These are phyloP conservation scores for Phalacrocorax carbo DNA, from an alignment of 2,113 vertebrate genomes.

Conservation along the genomic window DNA sequence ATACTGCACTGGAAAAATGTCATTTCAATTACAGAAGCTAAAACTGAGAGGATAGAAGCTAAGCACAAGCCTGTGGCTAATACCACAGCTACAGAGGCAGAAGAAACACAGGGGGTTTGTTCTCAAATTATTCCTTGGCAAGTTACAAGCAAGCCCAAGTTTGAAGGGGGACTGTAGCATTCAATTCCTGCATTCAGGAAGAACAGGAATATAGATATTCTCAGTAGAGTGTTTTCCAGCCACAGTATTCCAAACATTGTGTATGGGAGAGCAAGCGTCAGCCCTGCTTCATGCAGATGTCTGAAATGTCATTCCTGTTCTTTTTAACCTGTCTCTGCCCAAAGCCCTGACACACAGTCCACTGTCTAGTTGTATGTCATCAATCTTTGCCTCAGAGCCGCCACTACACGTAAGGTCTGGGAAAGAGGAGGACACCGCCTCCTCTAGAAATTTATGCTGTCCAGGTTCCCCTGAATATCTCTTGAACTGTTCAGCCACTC, in stretches of 20 bases:
- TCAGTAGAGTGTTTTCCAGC: not conserved
- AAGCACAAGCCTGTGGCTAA: not conserved
- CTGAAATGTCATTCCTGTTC: not conserved
- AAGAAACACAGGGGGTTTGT: not conserved
- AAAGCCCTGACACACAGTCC: not conserved
- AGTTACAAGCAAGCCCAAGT: not conserved
- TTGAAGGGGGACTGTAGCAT: not conserved
- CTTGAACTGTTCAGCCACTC: not conserved
- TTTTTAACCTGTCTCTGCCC: not conserved
- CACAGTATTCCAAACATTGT: not conserved
- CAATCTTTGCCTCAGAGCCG: not conserved
- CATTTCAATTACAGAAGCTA: not conserved
- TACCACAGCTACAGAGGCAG: not conserved
- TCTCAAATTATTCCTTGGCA: not conserved
- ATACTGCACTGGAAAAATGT: not conserved
- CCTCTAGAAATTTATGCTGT: not conserved
- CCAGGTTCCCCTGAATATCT: not conserved
- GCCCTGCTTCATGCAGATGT: not conserved
- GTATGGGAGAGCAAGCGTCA: not conserved
- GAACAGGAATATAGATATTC: not conserved
- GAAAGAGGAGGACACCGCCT: not conserved
- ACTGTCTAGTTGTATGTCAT: not conserved
- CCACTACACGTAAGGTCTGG: not conserved
- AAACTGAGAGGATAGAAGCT: not conserved
- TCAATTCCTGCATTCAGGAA: not conserved